phyloP scores from a whole-genome alignment of 2,888 invertebrate genomes.

The Patella pellucida region DNA sequence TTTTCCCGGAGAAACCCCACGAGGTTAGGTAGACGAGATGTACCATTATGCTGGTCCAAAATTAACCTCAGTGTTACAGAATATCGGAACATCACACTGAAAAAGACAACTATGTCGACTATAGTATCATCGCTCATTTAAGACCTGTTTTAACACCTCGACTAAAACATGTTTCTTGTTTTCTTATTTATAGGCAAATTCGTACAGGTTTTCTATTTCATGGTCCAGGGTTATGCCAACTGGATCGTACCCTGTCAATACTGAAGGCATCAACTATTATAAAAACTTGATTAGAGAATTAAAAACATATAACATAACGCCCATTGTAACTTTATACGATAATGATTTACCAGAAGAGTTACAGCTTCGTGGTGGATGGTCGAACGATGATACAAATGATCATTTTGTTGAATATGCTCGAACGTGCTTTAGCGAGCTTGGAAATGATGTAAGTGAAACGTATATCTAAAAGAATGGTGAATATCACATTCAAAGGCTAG shows the following conservation, averaged over 20 bases:
- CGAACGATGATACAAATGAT: slow-evolving; percentile 50
- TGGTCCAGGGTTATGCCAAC: slow-evolving; percentile 83
- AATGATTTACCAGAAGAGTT: slow-evolving; percentile 69
- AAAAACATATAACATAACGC: slow-evolving; percentile 75
- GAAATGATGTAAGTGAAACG: slow-evolving; percentile 59
- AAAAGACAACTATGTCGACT: too few relatives aligned
- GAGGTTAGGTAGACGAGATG: too few relatives aligned
- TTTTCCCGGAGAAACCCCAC: too few relatives aligned
- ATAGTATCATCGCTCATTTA: too few relatives aligned
- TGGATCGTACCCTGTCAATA: slow-evolving; percentile 73
- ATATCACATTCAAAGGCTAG: too few relatives aligned
- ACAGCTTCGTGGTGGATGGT: slow-evolving; percentile 71
- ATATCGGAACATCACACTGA: too few relatives aligned
- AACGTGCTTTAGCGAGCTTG: slow-evolving; percentile 67
- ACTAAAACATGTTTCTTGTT: background rate
- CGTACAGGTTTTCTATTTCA: slow-evolving; percentile 72
- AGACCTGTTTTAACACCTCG: background rate
- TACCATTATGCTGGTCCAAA: too few relatives aligned
- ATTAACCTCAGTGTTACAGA: too few relatives aligned
- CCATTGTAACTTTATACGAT: slow-evolving; percentile 75
- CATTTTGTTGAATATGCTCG: slow-evolving; percentile 67
- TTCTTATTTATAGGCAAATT: slow-evolving; percentile 38
- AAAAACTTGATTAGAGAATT: slow-evolving; percentile 81
- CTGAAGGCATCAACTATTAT: slow-evolving; percentile 83
- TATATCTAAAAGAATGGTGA: background rate